Evolutionary conservation across 2,113 vertebrate genomes (phyloP).

Genomic region (Cephalopholis sonnerati): DNA sequence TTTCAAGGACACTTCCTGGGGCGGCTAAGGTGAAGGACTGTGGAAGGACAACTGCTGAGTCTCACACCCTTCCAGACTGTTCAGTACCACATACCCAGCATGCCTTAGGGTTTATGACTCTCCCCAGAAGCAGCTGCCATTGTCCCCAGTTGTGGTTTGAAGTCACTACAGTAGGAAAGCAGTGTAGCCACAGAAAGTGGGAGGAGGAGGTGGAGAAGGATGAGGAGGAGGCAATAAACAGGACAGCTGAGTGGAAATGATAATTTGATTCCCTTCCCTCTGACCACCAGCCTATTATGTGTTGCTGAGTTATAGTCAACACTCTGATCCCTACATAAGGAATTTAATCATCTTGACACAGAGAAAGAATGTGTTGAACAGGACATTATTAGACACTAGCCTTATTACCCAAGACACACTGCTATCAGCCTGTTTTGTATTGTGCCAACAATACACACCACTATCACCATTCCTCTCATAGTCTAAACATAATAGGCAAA

Average conservation of each 20-base stretch:
- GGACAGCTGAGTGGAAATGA: conserved; percentile 57
- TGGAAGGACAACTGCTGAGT: conserved; percentile 58
- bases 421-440: conserved; percentile 31
- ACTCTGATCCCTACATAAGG: neutral
- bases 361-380: conserved; percentile 16
- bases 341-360: neutral
- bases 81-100: conserved; percentile 53
- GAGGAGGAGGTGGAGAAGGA: neutral
- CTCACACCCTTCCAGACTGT: conserved; percentile 18
- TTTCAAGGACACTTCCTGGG: conserved; percentile 1
- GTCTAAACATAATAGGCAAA: conserved; percentile 44
- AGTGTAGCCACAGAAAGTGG: conserved; percentile 33
- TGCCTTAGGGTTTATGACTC: conserved; percentile 60
- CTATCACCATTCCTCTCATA: conserved; percentile 12
- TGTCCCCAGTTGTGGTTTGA: conserved; percentile 37
- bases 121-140: conserved; percentile 15
- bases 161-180: conserved; percentile 32
- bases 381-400: conserved; percentile 18
- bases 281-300: neutral
- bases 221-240: conserved; percentile 22
- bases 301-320: neutral
- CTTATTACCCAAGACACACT: conserved; percentile 1
- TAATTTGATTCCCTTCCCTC: conserved; percentile 43
- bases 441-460: conserved; percentile 9
- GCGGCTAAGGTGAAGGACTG: conserved; percentile 52